These are phyloP conservation scores for Heliconius aoede DNA, from an alignment of 2,888 invertebrate species.

Conservation along the genomic window DNA sequence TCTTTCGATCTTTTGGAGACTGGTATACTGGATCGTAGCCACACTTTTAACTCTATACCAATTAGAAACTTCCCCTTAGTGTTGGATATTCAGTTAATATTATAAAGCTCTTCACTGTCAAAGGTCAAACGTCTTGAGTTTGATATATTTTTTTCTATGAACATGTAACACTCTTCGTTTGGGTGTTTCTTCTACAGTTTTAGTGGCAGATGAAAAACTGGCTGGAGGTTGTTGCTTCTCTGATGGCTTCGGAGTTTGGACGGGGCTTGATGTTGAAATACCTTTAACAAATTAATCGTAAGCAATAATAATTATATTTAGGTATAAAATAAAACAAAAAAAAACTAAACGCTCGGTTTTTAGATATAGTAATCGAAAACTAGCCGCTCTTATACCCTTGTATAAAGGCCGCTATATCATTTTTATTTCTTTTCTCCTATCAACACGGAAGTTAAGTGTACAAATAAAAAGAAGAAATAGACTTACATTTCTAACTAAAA, in stretches of 20 bases:
- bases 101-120: conserved; percentile 24
- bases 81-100: not conserved
- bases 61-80: no score
- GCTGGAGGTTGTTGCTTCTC: conserved; percentile 9
- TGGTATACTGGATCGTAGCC: no score
- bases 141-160: conserved; percentile 16
- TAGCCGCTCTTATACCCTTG: not conserved
- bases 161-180: conserved; percentile 21
- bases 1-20: no score
- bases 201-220: conserved; percentile 22
- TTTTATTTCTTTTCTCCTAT: no score
- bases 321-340: conserved; percentile 1
- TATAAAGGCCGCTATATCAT: no score
- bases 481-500: conserved; percentile 9
- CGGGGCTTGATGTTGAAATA: not conserved
- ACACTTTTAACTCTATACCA: no score
- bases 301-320: no score
- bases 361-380: no score
- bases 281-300: no score
- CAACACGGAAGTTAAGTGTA: no score
- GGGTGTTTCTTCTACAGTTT: conserved; percentile 6
- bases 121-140: conserved; percentile 40
- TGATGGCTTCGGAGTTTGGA: not conserved
- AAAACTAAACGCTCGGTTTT: not conserved
- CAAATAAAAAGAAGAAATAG: not conserved